Evolutionary conservation across 2,888 invertebrate species (phyloP).

Genomic region (Bellardia bayeri): DNA sequence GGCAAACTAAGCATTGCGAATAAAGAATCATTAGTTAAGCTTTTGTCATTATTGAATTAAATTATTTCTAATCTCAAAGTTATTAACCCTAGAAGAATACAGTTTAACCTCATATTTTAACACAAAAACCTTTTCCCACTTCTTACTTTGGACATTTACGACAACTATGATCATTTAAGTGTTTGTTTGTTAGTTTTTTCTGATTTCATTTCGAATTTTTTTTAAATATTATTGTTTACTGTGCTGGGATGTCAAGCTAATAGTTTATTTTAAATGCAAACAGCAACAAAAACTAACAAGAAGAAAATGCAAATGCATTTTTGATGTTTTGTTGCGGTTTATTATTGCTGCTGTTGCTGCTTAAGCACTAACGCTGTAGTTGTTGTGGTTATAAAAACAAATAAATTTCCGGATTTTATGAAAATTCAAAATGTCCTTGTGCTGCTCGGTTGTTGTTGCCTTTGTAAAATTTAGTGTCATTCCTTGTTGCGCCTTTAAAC

Average conservation of each 20-base stretch:
- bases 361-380: conserved; percentile 53
- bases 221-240: conserved; percentile 68
- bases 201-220: conserved; percentile 25
- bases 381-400: conserved; percentile 70
- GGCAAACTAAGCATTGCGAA: too few relatives aligned
- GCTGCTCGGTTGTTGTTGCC: conserved; percentile 13
- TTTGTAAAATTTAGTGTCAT: conserved; percentile 61
- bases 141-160: conserved; percentile 9
- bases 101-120: neutral
- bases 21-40: too few relatives aligned
- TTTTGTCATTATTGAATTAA: too few relatives aligned
- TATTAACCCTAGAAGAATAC: too few relatives aligned
- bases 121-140: neutral
- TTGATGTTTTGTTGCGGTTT: conserved; percentile 71
- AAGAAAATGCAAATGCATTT: conserved; percentile 72
- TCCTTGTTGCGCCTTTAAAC: conserved; percentile 67
- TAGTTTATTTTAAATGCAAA: conserved; percentile 70
- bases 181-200: neutral
- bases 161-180: conserved; percentile 31
- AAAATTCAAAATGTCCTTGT: conserved; percentile 52
- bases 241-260: conserved; percentile 68
- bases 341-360: conserved; percentile 34
- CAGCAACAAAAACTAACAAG: conserved; percentile 26
- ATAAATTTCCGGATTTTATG: conserved; percentile 73
- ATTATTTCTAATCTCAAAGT: too few relatives aligned